Evolutionary conservation across 2,888 invertebrate genomes (phyloP).

Genomic region (Acronicta alni): DNA sequence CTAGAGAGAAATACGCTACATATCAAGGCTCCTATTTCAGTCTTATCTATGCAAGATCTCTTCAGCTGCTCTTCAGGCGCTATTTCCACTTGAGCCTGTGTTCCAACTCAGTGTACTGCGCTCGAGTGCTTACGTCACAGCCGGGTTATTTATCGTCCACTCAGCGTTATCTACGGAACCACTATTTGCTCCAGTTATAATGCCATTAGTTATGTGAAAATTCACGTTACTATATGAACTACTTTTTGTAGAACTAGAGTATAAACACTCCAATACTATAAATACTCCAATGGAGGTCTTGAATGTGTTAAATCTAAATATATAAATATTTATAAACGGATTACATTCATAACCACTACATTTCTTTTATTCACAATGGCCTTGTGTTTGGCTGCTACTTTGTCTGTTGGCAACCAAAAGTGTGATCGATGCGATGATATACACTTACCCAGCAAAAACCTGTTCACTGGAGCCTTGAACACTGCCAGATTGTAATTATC

Average conservation of each 20-base stretch:
- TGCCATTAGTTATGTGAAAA: slow-evolving; percentile 15
- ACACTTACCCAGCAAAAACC: too few species aligned
- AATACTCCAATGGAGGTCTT: too few species aligned
- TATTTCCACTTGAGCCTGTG: slow-evolving; percentile 15
- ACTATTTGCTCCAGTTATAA: slow-evolving; percentile 23
- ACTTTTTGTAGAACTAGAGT: neutral
- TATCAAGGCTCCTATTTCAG: neutral
- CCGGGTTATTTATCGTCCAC: slow-evolving; percentile 24
- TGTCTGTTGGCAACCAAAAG: too few species aligned
- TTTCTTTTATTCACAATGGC: too few species aligned
- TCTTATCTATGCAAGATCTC: neutral
- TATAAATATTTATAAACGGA: too few species aligned
- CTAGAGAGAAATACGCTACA: neutral
- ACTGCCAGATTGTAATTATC: too few species aligned
- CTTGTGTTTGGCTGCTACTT: too few species aligned
- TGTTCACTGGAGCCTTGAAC: too few species aligned
- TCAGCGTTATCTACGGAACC: slow-evolving; percentile 29
- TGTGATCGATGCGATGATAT: too few species aligned
- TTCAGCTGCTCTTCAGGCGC: neutral
- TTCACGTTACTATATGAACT: neutral
- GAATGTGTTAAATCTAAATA: too few species aligned
- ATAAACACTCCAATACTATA: too few species aligned
- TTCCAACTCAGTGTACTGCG: slow-evolving; percentile 2
- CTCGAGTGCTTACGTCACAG: slow-evolving; percentile 13
- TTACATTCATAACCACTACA: too few species aligned